Percentiles rank a stretch among this genome's conserved stretches.
Evolutionary conservation across 2,888 invertebrate species (phyloP).

Genomic region (Zonitis immaculata): DNA sequence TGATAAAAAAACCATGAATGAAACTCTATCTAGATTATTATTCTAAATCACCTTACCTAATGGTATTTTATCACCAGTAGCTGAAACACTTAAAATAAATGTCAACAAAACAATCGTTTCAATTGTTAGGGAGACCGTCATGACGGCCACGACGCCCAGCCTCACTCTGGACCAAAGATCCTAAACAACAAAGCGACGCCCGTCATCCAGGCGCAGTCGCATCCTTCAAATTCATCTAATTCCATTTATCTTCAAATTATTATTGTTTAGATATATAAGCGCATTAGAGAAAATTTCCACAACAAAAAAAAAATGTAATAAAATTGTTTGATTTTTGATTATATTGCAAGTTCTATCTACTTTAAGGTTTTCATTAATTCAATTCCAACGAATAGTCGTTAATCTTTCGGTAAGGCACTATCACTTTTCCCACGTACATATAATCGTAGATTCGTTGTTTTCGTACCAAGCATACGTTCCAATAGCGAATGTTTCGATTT

Average conservation of each 20-base stretch:
- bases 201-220: slow-evolving; percentile 39
- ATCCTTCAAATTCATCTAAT: slow-evolving; percentile 13
- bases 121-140: too few relatives aligned
- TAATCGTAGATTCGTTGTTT: slow-evolving; percentile 61
- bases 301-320: too few relatives aligned
- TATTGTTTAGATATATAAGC: too few relatives aligned
- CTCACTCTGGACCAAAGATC: slow-evolving; percentile 43
- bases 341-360: too few relatives aligned
- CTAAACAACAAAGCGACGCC: slow-evolving; percentile 41
- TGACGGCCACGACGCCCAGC: slow-evolving; percentile 38
- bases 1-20: background rate
- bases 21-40: background rate
- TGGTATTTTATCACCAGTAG: slow-evolving; percentile 44
- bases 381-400: slow-evolving; percentile 35
- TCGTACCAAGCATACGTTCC: slow-evolving; percentile 78
- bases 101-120: slow-evolving; percentile 36
- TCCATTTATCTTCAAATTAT: slow-evolving; percentile 33
- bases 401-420: slow-evolving; percentile 81
- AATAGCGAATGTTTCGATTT: slow-evolving; percentile 80
- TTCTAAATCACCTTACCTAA: slow-evolving; percentile 43
- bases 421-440: slow-evolving; percentile 87
- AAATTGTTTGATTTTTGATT: too few relatives aligned
- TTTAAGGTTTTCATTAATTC: too few relatives aligned
- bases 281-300: too few relatives aligned
- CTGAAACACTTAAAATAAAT: slow-evolving; percentile 32